phyloP scores from a whole-genome alignment of 1,140 invertebrate genomes.

The Pseudomyrmex cubaensis region DNA sequence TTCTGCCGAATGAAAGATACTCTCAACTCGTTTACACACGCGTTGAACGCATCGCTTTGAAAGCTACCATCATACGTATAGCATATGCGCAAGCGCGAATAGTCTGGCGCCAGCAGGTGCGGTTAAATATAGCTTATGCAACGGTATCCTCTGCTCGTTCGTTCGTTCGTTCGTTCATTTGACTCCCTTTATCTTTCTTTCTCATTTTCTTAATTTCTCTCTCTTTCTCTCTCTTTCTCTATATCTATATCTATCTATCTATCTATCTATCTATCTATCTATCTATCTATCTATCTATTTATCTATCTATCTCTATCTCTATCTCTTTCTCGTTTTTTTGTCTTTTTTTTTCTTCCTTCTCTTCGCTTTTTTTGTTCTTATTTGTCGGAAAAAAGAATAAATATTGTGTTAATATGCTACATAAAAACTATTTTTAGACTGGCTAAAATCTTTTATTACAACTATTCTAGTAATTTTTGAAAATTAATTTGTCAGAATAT shows the following conservation, averaged over 20 bases:
- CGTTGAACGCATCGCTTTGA: constrained; percentile 18
- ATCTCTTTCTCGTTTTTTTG: neutral
- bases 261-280: too few species aligned
- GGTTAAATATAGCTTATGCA: constrained; percentile 73
- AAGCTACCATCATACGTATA: constrained; percentile 17
- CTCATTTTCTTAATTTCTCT: neutral
- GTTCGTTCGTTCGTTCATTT: neutral
- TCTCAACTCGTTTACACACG: neutral
- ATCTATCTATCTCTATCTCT: neutral
- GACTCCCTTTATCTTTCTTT: constrained; percentile 29
- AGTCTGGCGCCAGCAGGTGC: constrained; percentile 75
- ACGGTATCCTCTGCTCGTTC: constrained; percentile 58
- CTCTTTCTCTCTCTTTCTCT: neutral
- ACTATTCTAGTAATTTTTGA: neutral
- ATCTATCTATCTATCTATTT: too few species aligned
- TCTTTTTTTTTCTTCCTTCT: neutral
- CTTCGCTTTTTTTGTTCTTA: neutral
- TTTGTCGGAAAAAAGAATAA: constrained; percentile 4
- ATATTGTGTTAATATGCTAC: neutral
- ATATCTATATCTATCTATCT: too few species aligned
- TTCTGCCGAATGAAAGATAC: constrained; percentile 11
- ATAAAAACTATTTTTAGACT: neutral
- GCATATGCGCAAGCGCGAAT: constrained; percentile 60
- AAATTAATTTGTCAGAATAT: neutral
- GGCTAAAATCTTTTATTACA: too few species aligned